Percentiles rank a stretch among this genome's conserved stretches.
These are phyloP conservation scores for Embidobia sp. DNA, from an alignment of 2,888 invertebrate genomes.

Conservation along the genomic window DNA sequence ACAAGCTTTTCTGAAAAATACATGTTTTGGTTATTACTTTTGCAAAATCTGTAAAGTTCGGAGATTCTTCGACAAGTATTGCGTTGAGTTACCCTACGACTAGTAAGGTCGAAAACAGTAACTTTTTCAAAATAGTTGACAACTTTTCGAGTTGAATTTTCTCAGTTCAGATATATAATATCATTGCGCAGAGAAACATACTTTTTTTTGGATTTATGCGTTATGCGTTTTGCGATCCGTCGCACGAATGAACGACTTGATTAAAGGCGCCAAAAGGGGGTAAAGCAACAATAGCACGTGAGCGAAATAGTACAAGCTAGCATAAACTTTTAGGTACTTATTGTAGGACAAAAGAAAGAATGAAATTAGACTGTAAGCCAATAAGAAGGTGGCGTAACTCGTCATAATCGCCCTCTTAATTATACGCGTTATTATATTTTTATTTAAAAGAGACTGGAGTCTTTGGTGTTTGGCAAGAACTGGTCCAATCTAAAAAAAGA, in stretches of 20 bases:
- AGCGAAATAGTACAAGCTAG: conserved; percentile 87
- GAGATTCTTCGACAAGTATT: conserved; percentile 10
- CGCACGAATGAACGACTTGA: conserved; percentile 74
- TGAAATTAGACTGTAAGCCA: conserved; percentile 91
- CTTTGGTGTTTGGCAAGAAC: conserved; percentile 83
- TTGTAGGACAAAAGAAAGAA: conserved; percentile 88
- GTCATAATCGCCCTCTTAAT: conserved; percentile 85
- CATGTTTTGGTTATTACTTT: too few species aligned
- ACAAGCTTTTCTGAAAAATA: too few species aligned
- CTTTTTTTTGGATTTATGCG: too few species aligned
- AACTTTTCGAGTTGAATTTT: too few species aligned
- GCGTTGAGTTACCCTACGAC: too few species aligned
- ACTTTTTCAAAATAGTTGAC: not conserved
- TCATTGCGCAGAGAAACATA: too few species aligned
- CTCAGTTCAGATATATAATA: too few species aligned
- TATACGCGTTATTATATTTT: conserved; percentile 78
- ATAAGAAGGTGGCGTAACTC: conserved; percentile 89
- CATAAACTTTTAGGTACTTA: conserved; percentile 86
- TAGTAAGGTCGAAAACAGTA: too few species aligned
- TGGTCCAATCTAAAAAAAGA: conserved; percentile 82
- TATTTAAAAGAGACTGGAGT: conserved; percentile 82
- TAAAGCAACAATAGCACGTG: conserved; percentile 87
- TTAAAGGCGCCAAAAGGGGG: conserved; percentile 82
- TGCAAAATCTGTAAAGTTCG: too few species aligned
- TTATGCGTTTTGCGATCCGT: conserved; percentile 59